Base-by-base conservation (phyloP, 92 coral and sea anemone species). In the Actinernus sp. region DNA sequence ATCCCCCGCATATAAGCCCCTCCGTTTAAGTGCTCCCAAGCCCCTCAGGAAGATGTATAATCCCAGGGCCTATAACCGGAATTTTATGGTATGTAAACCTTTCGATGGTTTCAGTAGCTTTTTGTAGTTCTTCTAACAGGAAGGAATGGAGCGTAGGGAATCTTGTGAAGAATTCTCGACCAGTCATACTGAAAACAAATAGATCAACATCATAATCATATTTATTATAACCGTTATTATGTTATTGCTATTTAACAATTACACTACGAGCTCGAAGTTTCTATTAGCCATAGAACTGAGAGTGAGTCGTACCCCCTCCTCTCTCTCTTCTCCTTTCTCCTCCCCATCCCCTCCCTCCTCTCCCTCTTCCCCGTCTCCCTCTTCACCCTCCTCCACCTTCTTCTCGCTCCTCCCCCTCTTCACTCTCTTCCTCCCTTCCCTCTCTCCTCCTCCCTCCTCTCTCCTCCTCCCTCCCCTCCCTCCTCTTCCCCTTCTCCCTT, bases 121-220 rank as follows among this genome's bases (percentile, higher is more conserved):
- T 57, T 48, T 74, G 66, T 21, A 93, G 61, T 49, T 90, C 83
- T 22, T 73, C 57, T 12, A 86, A 56, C 23, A 93, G 72, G 67
- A 93, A 93, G 6, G 97, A 65, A 46, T 93, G 93, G 39, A 93
- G 62, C 30, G 74, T 85, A 27, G 98, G 98, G 63, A 86, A 93
- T 37, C 98, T 78, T 25, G 93, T 91, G 79, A 93, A 93, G 64
- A 93, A 93, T 29, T 90, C 98, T 49, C 98, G 79, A 21, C 98
- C 98, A n/a, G 97, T 93, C 98, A 93, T 90, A 26, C 98, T 93
- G 33, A 39, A 68, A 49, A 60, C n/a, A 33, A 32, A 30, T 20
- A 26, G 74, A 34, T 27, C n/a, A n/a, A n/a, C n/a, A n/a, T n/a
- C n/a, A n/a, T n/a, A n/a, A n/a, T n/a, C n/a, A n/a, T n/a, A n/a